Percentiles rank a stretch among this genome's conserved stretches.
Conservation (phyloP, 2,888 invertebrate species). For the Gonocerus acuteangulatus region DNA sequence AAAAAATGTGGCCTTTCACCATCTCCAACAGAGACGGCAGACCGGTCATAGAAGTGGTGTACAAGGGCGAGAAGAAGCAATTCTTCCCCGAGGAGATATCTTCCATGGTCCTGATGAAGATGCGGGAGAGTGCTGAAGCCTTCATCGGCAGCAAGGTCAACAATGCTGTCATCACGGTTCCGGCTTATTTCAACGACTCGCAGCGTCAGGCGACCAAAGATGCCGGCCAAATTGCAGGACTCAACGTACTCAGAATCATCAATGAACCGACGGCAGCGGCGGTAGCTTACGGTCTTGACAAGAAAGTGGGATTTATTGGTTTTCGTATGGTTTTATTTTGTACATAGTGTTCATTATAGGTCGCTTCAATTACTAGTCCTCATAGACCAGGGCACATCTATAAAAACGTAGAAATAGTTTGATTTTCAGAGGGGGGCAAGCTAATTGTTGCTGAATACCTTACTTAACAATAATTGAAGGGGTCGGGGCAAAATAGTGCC, state of each 20-base stretch:
- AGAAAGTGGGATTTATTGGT: slow-evolving; percentile 41
- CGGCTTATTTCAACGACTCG: slow-evolving; percentile 58
- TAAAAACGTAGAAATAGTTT: no score
- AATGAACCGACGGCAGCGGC: slow-evolving; percentile 50
- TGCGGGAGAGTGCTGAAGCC: slow-evolving; percentile 51
- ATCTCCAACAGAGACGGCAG: slow-evolving; percentile 47
- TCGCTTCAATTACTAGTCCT: no score
- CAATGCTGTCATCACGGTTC: slow-evolving; percentile 42
- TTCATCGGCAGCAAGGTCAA: slow-evolving; percentile 41
- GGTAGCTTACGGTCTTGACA: slow-evolving; percentile 47
- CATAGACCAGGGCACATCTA: no score
- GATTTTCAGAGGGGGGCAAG: no score
- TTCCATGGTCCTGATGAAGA: slow-evolving; percentile 54
- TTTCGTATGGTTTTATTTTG: no score
- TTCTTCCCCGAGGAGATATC: slow-evolving; percentile 50
- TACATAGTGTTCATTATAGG: no score
- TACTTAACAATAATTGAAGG: no score
- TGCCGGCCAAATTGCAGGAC: slow-evolving; percentile 54
- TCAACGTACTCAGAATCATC: slow-evolving; percentile 57
- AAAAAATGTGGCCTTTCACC: slow-evolving; percentile 59
- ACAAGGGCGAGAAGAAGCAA: slow-evolving; percentile 45
- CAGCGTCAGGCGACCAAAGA: slow-evolving; percentile 63
- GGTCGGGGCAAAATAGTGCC: no score
- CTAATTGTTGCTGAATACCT: no score
- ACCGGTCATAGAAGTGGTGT: slow-evolving; percentile 44